Percentiles rank a stretch among this genome's conserved stretches.
These are phyloP conservation scores for Craterocephalus amniculus DNA, from an alignment of 2,797 vertebrate species.

Conservation along the genomic window DNA sequence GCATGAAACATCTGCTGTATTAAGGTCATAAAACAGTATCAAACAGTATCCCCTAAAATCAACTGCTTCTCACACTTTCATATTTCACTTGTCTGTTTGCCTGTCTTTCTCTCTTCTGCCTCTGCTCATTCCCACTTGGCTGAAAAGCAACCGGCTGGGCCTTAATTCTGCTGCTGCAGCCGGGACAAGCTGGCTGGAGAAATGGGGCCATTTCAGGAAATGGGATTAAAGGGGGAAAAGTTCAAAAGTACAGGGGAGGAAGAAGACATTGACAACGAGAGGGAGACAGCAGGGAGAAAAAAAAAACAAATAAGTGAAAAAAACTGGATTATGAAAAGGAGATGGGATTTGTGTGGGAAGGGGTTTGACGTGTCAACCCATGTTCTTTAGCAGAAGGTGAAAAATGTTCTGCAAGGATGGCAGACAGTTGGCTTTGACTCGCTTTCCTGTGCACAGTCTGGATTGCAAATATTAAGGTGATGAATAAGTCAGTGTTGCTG, in stretches of 20 bases:
- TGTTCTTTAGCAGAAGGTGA: conserved; percentile 55
- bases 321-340: conserved; percentile 48
- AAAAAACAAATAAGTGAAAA: no score
- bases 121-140: conserved; percentile 57
- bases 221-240: conserved; percentile 66
- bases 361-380: conserved; percentile 46
- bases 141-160: conserved; percentile 35
- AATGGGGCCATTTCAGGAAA: conserved; percentile 66
- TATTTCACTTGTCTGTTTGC: conserved; percentile 22
- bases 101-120: background rate
- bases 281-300: conserved; percentile 13
- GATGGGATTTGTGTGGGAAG: conserved; percentile 57
- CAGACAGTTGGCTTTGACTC: conserved; percentile 53
- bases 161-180: conserved; percentile 50
- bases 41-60: conserved; percentile 47
- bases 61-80: conserved; percentile 23
- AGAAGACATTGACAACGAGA: conserved; percentile 43
- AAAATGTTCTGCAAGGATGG: conserved; percentile 50
- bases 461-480: conserved; percentile 64
- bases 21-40: conserved; percentile 18
- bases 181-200: conserved; percentile 43
- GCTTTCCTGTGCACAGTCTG: conserved; percentile 36
- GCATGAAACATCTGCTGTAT: conserved; percentile 4
- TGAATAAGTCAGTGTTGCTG: conserved; percentile 59
- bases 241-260: conserved; percentile 58